phyloP scores from a whole-genome alignment of 2,888 invertebrate species.

The Noctua comes region DNA sequence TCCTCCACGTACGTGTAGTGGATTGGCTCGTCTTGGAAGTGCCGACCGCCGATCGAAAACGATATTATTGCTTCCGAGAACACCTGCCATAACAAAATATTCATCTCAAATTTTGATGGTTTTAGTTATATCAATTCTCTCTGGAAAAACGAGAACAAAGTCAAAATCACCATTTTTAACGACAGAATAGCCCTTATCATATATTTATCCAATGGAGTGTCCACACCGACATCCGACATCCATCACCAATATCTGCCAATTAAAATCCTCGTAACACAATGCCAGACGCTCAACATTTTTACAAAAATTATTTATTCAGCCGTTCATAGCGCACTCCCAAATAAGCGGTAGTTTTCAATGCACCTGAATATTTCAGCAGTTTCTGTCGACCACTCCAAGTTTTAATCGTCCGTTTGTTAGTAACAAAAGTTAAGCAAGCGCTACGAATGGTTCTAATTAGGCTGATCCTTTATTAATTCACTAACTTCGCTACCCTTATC shows the following conservation, averaged over 20 bases:
- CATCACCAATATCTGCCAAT: background rate
- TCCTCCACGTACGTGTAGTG: constrained; percentile 93
- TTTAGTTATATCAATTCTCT: background rate
- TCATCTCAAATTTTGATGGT: background rate
- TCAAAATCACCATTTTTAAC: background rate
- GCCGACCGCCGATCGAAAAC: constrained; percentile 95
- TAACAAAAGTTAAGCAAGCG: constrained; percentile 21
- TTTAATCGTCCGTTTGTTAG: constrained; percentile 25
- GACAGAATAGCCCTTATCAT: background rate
- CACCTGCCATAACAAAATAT: constrained; percentile 87
- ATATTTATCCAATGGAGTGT: background rate
- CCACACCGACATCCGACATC: background rate
- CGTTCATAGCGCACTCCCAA: background rate
- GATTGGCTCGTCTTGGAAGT: constrained; percentile 94
- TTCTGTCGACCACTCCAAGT: constrained; percentile 17
- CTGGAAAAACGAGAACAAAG: background rate
- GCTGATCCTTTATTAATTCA: constrained; percentile 25
- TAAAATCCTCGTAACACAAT: constrained; percentile 2
- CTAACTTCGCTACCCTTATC: constrained; percentile 25
- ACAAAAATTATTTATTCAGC: constrained; percentile 15
- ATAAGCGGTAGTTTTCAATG: background rate
- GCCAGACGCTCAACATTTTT: constrained; percentile 3
- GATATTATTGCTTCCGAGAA: constrained; percentile 95
- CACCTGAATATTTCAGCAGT: constrained; percentile 40
- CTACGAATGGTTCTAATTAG: constrained; percentile 35